These are phyloP conservation scores for Triplophysa dalaica DNA, from an alignment of 2,113 vertebrate species.

Conservation along the genomic window DNA sequence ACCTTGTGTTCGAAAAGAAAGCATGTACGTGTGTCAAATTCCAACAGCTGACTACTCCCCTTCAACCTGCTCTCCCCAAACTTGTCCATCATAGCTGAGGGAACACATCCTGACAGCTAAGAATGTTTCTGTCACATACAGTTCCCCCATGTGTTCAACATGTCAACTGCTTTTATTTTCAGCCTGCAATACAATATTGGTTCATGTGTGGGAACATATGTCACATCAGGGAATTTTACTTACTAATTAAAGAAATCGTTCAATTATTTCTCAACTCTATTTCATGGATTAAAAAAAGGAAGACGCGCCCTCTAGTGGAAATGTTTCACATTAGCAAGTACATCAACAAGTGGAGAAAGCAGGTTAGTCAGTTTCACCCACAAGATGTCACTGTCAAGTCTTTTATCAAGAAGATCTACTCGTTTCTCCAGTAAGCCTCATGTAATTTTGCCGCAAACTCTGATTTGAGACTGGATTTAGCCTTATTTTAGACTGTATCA, in stretches of 20 bases:
- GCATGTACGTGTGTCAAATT: too few species aligned
- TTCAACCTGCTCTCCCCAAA: too few species aligned
- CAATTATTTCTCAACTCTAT: neutral
- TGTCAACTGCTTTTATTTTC: too few species aligned
- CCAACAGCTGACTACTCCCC: too few species aligned
- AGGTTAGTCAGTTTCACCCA: neutral
- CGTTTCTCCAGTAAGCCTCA: neutral
- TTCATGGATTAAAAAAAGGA: neutral
- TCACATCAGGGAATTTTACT: neutral
- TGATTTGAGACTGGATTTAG: neutral
- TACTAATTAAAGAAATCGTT: neutral
- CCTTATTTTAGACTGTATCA: too few species aligned
- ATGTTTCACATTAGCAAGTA: neutral
- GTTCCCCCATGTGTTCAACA: too few species aligned
- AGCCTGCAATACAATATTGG: too few species aligned
- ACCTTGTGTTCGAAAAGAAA: too few species aligned
- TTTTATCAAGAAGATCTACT: neutral
- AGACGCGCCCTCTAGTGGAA: slow-evolving; percentile 13
- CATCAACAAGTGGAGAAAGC: neutral
- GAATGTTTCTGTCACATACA: too few species aligned
- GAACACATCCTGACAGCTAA: too few species aligned
- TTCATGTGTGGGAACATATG: too few species aligned
- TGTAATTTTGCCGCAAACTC: neutral
- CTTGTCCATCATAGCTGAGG: too few species aligned
- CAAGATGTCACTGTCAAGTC: slow-evolving; percentile 11